These are phyloP conservation scores for Lutra lutra DNA, from an alignment of 2,797 vertebrate genomes.

Conservation along the genomic window DNA sequence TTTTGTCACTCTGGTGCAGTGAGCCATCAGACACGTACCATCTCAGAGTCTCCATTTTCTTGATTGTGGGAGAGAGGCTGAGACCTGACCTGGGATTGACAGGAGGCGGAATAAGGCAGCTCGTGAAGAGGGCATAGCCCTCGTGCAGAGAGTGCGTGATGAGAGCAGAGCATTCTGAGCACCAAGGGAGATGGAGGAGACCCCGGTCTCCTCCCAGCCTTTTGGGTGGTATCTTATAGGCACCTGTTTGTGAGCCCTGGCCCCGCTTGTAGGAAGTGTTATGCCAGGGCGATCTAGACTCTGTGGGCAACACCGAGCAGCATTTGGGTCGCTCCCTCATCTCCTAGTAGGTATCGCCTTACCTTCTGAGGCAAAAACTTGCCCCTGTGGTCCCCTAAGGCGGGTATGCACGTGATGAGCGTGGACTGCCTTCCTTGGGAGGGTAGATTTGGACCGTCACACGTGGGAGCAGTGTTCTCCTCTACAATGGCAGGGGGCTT, in stretches of 20 bases:
- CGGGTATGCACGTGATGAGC: too few species aligned
- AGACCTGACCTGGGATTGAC: accelerated
- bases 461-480: accelerated
- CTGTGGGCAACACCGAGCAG: neutral
- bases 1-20: neutral
- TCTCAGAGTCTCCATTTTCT: neutral
- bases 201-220: too few species aligned
- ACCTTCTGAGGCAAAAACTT: neutral
- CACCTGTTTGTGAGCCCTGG: accelerated
- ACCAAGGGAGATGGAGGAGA: neutral
- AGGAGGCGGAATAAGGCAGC: neutral
- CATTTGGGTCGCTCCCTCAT: neutral
- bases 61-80: neutral
- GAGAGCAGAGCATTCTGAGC: neutral
- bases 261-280: too few species aligned
- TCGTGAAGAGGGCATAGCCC: neutral
- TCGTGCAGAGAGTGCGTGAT: accelerated
- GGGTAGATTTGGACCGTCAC: neutral
- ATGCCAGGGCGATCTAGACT: neutral
- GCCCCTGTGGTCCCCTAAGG: neutral
- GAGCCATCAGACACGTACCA: accelerated
- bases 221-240: too few species aligned
- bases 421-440: neutral
- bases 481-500: neutral
- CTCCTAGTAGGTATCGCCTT: neutral